Conservation (phyloP, 2,888 invertebrate genomes). For the Lepidonotus clava region DNA sequence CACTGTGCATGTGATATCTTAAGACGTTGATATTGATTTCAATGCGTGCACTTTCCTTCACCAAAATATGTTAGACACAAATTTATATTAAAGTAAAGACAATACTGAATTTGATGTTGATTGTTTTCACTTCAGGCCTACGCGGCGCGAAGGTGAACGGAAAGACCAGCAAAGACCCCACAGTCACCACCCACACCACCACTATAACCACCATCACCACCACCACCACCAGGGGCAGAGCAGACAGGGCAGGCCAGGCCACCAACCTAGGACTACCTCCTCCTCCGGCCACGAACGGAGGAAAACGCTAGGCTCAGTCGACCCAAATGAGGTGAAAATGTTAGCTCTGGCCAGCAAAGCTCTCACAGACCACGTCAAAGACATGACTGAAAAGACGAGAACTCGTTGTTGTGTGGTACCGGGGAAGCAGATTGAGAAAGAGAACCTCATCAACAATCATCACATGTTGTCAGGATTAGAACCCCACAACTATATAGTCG, state of each 20-base stretch:
- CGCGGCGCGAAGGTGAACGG: constrained; percentile 15
- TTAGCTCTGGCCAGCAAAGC: constrained; percentile 58
- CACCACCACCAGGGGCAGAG: background rate
- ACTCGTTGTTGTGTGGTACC: constrained; percentile 48
- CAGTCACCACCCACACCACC: background rate
- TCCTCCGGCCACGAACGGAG: background rate
- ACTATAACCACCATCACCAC: background rate
- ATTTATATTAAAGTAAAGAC: too few relatives aligned
- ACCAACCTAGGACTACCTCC: background rate
- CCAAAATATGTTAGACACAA: too few relatives aligned
- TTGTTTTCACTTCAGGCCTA: constrained; percentile 28
- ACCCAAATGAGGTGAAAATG: constrained; percentile 56
- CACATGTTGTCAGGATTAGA: background rate
- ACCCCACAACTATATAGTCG: constrained; percentile 35
- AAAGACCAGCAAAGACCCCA: background rate
- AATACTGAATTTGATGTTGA: background rate
- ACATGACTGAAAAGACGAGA: constrained; percentile 59
- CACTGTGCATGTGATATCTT: too few relatives aligned
- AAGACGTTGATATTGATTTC: too few relatives aligned
- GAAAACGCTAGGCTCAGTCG: constrained; percentile 33
- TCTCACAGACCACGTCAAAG: constrained; percentile 61
- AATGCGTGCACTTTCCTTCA: too few relatives aligned
- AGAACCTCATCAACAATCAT: constrained; percentile 38
- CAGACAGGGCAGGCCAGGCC: background rate
- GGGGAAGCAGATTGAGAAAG: constrained; percentile 26